Evolutionary conservation across 1,140 invertebrate species (phyloP).

Genomic region (Asobara japonica): DNA sequence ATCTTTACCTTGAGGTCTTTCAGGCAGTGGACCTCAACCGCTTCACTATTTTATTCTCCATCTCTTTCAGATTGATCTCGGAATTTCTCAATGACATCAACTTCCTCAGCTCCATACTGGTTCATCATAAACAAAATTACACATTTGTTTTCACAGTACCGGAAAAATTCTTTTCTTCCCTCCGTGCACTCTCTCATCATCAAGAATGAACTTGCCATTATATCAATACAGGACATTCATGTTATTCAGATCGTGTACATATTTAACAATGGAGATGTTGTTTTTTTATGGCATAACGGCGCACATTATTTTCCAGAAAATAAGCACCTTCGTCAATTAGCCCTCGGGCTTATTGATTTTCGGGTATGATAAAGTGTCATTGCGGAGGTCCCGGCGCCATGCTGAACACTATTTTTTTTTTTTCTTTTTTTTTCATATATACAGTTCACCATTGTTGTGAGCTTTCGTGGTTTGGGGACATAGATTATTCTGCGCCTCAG

Average conservation of each 20-base stretch:
- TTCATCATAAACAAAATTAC: no score
- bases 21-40: no score
- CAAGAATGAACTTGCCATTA: no score
- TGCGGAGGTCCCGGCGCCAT: neutral
- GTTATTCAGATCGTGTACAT: neutral
- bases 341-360: neutral
- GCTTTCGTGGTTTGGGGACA: neutral
- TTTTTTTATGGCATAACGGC: conserved; percentile 6
- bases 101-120: no score
- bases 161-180: neutral
- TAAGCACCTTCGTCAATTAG: neutral
- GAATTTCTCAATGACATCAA: no score
- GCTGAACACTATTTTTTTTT: neutral
- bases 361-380: neutral
- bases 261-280: neutral
- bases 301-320: conserved; percentile 1
- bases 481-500: conserved; percentile 11
- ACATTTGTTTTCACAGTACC: no score
- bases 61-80: no score
- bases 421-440: conserved; percentile 8
- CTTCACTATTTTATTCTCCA: no score
- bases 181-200: neutral
- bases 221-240: neutral
- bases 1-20: no score
- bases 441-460: neutral